phyloP scores from a whole-genome alignment of 2,888 invertebrate genomes.

The Vanessa cardui region DNA sequence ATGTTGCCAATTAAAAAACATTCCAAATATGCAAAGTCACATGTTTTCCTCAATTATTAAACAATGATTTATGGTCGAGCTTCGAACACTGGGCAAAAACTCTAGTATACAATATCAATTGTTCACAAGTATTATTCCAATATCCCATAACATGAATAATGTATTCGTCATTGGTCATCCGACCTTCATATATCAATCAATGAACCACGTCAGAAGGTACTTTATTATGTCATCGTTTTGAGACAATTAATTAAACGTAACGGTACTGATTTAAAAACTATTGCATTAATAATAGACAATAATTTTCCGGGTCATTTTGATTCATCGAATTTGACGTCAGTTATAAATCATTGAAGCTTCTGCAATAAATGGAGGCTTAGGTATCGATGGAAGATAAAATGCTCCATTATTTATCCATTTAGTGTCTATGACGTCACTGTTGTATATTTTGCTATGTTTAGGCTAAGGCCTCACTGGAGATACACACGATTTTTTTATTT shows the following conservation, averaged over 20 bases:
- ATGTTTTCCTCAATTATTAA: not conserved
- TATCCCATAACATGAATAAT: constrained; percentile 13
- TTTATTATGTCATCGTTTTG: constrained; percentile 20
- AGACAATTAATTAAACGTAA: constrained; percentile 18
- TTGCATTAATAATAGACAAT: not conserved
- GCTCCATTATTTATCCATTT: no score
- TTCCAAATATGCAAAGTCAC: no score
- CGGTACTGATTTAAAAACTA: constrained; percentile 8
- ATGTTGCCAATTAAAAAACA: no score
- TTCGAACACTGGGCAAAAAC: not conserved
- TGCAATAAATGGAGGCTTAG: no score
- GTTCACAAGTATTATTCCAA: constrained; percentile 15
- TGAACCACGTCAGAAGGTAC: constrained; percentile 20
- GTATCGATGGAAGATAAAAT: no score
- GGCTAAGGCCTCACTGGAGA: no score
- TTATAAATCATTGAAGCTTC: no score
- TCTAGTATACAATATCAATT: not conserved
- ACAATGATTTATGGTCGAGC: not conserved
- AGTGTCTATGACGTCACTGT: no score
- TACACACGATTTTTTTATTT: no score
- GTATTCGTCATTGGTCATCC: constrained; percentile 29
- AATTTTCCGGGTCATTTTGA: not conserved
- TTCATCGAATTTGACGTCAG: not conserved
- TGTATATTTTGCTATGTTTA: no score
- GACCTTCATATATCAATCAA: constrained; percentile 34